phyloP scores from a whole-genome alignment of 2,888 invertebrate genomes.

The Heteromyza rotundicornis region DNA sequence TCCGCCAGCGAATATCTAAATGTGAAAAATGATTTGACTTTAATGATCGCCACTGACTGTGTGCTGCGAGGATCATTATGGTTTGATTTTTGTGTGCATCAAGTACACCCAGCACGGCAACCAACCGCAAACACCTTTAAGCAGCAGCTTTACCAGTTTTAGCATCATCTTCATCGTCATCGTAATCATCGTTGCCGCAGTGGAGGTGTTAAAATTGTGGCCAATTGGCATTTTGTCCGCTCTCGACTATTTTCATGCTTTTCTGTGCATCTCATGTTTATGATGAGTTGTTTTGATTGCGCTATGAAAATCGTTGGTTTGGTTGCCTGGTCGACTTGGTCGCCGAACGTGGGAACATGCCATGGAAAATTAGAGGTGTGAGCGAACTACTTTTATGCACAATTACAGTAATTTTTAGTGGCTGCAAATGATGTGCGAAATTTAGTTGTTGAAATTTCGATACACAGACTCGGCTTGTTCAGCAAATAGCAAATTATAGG shows the following conservation, averaged over 20 bases:
- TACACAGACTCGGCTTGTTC: no score
- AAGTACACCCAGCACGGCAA: constrained; percentile 4
- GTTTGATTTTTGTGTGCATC: background rate
- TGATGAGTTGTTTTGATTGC: constrained; percentile 14
- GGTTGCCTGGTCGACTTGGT: constrained; percentile 31
- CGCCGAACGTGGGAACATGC: constrained; percentile 52
- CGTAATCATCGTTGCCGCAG: constrained; percentile 33
- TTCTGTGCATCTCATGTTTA: background rate
- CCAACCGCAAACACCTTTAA: constrained; percentile 6
- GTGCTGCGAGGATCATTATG: background rate
- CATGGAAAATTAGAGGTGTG: constrained; percentile 48
- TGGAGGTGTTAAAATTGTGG: constrained; percentile 57
- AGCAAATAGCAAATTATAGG: no score
- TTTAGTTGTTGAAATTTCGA: constrained; percentile 24
- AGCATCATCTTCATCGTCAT: no score
- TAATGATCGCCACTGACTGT: constrained; percentile 59
- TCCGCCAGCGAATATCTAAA: constrained; percentile 34
- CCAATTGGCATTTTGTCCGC: constrained; percentile 40
- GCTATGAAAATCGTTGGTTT: constrained; percentile 48
- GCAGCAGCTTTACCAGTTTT: constrained; percentile 22
- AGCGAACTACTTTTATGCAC: constrained; percentile 41
- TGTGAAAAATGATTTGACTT: constrained; percentile 62
- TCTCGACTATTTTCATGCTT: constrained; percentile 5
- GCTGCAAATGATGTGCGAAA: constrained; percentile 4
- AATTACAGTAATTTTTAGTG: constrained; percentile 38